These are phyloP conservation scores for Alviniconcha marisindica DNA, from an alignment of 1,140 invertebrate species.

Conservation along the genomic window DNA sequence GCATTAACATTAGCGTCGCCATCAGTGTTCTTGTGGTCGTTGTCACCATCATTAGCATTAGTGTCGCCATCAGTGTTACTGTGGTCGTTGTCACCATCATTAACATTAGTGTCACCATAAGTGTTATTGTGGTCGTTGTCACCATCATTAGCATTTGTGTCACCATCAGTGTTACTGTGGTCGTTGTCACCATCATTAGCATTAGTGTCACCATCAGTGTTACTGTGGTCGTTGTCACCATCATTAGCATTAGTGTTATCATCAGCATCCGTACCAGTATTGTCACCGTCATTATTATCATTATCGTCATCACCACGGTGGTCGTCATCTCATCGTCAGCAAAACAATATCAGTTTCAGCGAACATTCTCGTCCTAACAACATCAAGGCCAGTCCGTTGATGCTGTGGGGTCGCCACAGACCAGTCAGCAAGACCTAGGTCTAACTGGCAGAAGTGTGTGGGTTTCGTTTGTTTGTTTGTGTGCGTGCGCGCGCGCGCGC, in stretches of 20 bases:
- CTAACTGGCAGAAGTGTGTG: too few species aligned
- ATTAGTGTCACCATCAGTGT: background rate
- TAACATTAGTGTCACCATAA: conserved; percentile 2
- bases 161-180: conserved; percentile 25
- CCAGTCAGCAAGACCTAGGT: too few species aligned
- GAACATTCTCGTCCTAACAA: too few species aligned
- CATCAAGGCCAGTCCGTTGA: too few species aligned
- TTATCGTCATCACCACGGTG: too few species aligned
- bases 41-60: background rate
- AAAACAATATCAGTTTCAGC: too few species aligned
- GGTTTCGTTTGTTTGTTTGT: too few species aligned
- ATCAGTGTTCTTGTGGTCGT: conserved; percentile 42
- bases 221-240: background rate
- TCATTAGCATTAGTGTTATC: background rate
- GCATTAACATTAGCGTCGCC: conserved; percentile 49
- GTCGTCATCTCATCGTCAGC: too few species aligned
- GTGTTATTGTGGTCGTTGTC: conserved; percentile 12
- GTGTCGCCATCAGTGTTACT: background rate
- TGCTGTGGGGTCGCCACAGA: too few species aligned
- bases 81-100: background rate
- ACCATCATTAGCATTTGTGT: conserved; percentile 22
- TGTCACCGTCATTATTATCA: conserved; percentile 24
- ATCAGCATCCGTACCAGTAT: conserved; percentile 17
- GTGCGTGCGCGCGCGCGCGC: too few species aligned
- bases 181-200: background rate